Conservation (phyloP, 1,140 invertebrate genomes). For the Drosophila orena region DNA sequence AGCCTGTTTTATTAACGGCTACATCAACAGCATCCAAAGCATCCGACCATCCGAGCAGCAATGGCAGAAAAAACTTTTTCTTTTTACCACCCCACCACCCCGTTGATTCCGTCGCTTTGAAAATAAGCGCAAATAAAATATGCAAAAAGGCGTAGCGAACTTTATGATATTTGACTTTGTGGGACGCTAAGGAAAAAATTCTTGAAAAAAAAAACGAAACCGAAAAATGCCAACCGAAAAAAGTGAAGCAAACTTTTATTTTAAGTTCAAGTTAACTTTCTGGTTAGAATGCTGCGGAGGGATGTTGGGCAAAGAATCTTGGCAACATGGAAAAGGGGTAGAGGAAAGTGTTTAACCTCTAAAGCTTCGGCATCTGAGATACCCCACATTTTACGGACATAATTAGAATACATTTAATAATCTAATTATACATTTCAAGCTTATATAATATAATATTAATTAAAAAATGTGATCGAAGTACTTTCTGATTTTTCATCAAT, state of each 20-base stretch:
- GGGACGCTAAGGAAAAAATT: constrained; percentile 64
- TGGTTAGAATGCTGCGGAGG: constrained; percentile 66
- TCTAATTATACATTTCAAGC: too few species aligned
- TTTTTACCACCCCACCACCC: constrained; percentile 10
- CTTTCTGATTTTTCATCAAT: too few species aligned
- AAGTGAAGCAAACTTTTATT: constrained; percentile 75
- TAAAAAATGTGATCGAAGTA: too few species aligned
- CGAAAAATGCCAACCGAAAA: constrained; percentile 36
- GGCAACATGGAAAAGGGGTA: constrained; percentile 1
- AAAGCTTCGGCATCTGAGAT: background rate
- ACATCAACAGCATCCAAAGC: constrained; percentile 44
- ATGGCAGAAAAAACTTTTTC: constrained; percentile 49
- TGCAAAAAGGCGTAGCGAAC: constrained; percentile 82
- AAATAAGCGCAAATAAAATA: constrained; percentile 83
- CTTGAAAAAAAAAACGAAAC: constrained; percentile 30
- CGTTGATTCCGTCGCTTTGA: constrained; percentile 22
- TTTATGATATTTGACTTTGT: constrained; percentile 83
- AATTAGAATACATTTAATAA: too few species aligned
- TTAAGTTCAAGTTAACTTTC: constrained; percentile 82
- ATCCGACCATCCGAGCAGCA: constrained; percentile 31
- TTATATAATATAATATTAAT: too few species aligned
- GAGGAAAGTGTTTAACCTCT: background rate
- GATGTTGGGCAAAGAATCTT: constrained; percentile 10
- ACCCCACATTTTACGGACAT: constrained; percentile 1
- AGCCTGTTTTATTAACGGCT: constrained; percentile 21